Base-by-base conservation (phyloP, 2,113 vertebrate species). In the Pterophyllum scalare region DNA sequence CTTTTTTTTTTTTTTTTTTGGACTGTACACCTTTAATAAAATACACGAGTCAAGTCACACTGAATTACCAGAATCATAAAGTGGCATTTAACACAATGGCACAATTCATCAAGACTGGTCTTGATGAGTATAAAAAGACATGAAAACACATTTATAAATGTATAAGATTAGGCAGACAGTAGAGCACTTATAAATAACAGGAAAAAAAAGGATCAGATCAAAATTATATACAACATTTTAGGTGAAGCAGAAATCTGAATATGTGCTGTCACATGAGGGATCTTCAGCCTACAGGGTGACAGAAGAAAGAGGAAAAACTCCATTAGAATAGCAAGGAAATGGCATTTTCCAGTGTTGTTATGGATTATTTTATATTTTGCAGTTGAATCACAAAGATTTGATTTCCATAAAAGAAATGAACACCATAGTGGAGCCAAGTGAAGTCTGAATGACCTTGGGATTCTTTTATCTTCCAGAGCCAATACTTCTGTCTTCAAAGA, bases 401-500 rank as follows among this genome's bases (percentile, higher is more conserved):
- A 28, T 79, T 64, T 72, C 13, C n/a, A 24, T 4, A 31, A 4
- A 1, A 46, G n/a, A 28, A 40, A 58, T n/a, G 8, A 19, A 49
- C 46, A 57, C 61, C 22, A 75, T 4, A 59, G 14, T 38, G 5
- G 5, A 80, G 20, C 14, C 7, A 57, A 70, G 49, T 13, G 0
- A 3, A 75, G 38, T 62, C 35, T 61, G 40, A 75, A 52, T 7
- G 2, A 62, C 24, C 95, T 82, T 72, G 85, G 84, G 72, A 80
- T 86, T 89, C 91, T 95, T 95, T 97, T 97, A 98, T 98, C 98
- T 98, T 93, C 96, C 96, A 38, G 97, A 97, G 87, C 94, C 97
- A 94, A 97, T 95, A 88, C 95, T 97, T 97, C 98, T 98, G 96
- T 99, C 98, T 96, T 99, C 98, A 94, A 97, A 99, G 92, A 99